Conservation (phyloP, 2,797 vertebrate genomes). For the Halcyon badia region DNA sequence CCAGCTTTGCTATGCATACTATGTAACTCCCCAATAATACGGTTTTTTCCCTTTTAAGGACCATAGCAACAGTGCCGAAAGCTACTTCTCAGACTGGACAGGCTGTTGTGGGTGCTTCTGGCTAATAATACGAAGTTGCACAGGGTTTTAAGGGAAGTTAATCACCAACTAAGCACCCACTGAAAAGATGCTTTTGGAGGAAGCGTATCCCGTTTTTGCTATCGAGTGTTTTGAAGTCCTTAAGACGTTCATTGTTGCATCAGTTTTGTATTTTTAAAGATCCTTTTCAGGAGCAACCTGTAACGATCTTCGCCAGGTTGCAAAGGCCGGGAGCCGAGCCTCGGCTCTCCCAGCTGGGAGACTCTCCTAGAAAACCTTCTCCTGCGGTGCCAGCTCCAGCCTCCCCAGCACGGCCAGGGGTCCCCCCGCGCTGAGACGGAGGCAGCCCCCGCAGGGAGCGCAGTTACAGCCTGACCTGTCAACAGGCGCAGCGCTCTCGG, state of each 20-base stretch:
- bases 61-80: neutral
- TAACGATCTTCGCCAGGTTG: rapidly evolving
- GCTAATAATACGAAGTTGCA: neutral
- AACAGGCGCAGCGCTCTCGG: neutral
- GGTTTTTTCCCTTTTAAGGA: conserved; percentile 64
- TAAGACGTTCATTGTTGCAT: rapidly evolving
- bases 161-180: neutral
- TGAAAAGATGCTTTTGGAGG: neutral
- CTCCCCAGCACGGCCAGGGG: neutral
- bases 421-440: neutral
- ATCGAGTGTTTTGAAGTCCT: neutral
- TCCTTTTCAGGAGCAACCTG: neutral
- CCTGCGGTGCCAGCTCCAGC: rapidly evolving
- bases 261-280: neutral
- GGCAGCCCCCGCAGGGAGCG: neutral
- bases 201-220: rapidly evolving
- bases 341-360: rapidly evolving
- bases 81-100: neutral
- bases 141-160: neutral
- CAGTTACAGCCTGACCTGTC: rapidly evolving
- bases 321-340: neutral
- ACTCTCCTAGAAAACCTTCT: too few relatives aligned
- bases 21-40: neutral
- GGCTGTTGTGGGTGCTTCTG: neutral
- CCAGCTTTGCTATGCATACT: neutral